These are phyloP conservation scores for Siderastrea radians DNA, from an alignment of 92 coral and sea anemone species.

Conservation along the genomic window DNA sequence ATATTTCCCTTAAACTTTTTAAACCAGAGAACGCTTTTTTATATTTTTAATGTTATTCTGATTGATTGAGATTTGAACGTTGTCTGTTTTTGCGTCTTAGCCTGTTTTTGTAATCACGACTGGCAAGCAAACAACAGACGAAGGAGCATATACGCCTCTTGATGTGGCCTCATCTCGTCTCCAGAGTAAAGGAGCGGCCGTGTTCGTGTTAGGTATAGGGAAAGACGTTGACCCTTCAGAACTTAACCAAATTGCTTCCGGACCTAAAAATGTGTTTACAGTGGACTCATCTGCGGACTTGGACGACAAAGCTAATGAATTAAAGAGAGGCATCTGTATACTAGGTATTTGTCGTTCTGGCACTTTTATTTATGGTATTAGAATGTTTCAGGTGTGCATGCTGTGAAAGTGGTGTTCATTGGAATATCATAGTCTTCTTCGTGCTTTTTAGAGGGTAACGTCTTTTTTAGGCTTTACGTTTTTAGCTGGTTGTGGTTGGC, in stretches of 20 bases:
- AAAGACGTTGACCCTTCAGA: too few species aligned
- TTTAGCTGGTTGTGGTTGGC: too few species aligned
- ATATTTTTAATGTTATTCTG: too few species aligned
- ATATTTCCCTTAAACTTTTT: too few species aligned
- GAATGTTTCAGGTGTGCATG: background rate
- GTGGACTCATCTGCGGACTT: background rate
- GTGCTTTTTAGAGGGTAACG: too few species aligned
- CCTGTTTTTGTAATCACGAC: slow-evolving; percentile 15
- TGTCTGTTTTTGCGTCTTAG: background rate
- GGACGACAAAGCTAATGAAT: background rate
- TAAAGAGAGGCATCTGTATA: slow-evolving; percentile 32
- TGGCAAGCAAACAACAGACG: slow-evolving; percentile 55
- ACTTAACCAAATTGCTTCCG: too few species aligned
- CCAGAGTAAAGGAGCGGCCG: background rate
- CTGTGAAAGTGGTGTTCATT: too few species aligned
- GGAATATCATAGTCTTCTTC: too few species aligned
- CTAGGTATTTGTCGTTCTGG: slow-evolving; percentile 26
- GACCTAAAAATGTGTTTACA: too few species aligned
- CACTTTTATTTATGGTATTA: background rate
- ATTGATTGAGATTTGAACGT: background rate
- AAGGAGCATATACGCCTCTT: background rate
- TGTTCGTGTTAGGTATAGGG: too few species aligned
- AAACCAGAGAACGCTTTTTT: too few species aligned
- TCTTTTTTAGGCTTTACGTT: too few species aligned
- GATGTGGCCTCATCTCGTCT: slow-evolving; percentile 17